Base-by-base conservation (phyloP, 2,888 invertebrate genomes). In the Drosophila prolongata region DNA sequence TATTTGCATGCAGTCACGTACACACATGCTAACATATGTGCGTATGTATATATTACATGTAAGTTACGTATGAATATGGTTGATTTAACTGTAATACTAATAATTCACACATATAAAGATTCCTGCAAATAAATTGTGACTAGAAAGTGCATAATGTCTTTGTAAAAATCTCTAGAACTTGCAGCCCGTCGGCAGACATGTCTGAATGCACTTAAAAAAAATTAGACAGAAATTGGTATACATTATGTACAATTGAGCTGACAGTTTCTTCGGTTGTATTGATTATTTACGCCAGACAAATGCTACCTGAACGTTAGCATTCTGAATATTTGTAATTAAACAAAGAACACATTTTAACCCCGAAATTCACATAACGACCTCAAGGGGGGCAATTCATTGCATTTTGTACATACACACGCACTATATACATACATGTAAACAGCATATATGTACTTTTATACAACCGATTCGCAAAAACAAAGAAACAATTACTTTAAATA, bases 301-400 rank as follows among this genome's bases (percentile, higher is more conserved):
- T 13, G 3, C 16, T 34, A 13, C 34, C 49, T 16, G 3, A 35
- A 34, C 11, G 34, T 19, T 27, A 10, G 16, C 34, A 13, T 10
- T 34, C 34, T 1, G 5, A 13, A 34, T 10, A 4, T 14, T 8
- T 13, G 40, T 6, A 10, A 13, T 24, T 46, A 38, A 34, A 38
- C 30, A 38, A 58, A 62, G 19, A 59, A 47, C 38, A 62, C 38
- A 62, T 46, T 35, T 62, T 60, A 42, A 60, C 47, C 60, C 46
- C 47, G 34, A 49, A 59, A 60, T 50, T 60, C 60, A 60, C 49
- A 37, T 27, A 64, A 64, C 61, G 62, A 50, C 60, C 62, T 56
- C 34, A 60, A 60, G 60, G 61, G 62, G 62, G 62, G 60, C 60
- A 59, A 34, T 49, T 49, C 40, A 37, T 27, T 64, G 34, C 60